Conservation (phyloP, 2,113 vertebrate genomes). For the Zosterops borbonicus region DNA sequence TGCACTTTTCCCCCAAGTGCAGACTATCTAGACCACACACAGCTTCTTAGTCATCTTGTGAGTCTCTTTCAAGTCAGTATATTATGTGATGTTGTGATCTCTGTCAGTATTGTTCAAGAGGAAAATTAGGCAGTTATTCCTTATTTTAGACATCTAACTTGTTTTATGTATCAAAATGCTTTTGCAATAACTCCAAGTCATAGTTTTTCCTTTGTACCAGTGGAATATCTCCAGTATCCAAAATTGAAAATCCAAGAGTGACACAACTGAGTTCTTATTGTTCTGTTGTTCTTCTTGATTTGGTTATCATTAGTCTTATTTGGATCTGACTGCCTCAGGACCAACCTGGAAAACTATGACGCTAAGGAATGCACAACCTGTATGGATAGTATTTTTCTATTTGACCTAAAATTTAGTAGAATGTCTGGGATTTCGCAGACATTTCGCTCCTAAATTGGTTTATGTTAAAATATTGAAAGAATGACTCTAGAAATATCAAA, state of each 20-base stretch:
- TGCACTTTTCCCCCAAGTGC: too few species aligned
- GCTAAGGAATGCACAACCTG: background rate
- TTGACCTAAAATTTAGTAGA: background rate
- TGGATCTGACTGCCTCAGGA: background rate
- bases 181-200: background rate
- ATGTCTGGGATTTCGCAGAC: background rate
- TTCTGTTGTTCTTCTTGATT: background rate
- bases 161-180: background rate
- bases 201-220: background rate
- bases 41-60: background rate
- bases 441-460: background rate
- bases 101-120: background rate
- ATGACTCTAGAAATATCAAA: background rate
- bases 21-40: background rate
- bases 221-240: background rate
- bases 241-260: background rate
- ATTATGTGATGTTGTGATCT: background rate
- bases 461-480: background rate
- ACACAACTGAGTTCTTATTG: background rate
- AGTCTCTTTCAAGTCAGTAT: background rate
- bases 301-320: background rate
- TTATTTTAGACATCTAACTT: background rate
- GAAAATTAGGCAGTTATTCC: background rate
- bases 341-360: background rate
- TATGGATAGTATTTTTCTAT: background rate